Evolutionary conservation across 2,797 vertebrate species (phyloP).

Genomic region (Gymnoscopelus braueri): DNA sequence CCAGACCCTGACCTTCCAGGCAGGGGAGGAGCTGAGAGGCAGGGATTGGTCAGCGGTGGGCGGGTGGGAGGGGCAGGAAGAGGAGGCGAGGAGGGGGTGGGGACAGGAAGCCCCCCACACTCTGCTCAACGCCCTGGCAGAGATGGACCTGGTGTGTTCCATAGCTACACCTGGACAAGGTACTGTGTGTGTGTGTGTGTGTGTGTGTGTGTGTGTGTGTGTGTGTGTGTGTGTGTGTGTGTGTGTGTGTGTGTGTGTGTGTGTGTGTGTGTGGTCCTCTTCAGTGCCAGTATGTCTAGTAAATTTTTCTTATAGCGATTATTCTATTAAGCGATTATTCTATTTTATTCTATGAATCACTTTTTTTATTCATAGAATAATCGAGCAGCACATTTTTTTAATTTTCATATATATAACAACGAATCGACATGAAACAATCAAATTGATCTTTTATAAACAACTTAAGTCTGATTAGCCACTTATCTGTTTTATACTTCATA

Average conservation of each 20-base stretch:
- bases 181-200: constrained; percentile 20
- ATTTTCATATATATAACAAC: too few relatives aligned
- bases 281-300: too few relatives aligned
- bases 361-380: too few relatives aligned
- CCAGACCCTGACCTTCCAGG: constrained; percentile 78
- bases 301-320: too few relatives aligned
- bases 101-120: constrained; percentile 69
- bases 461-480: too few relatives aligned
- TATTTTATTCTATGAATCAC: too few relatives aligned
- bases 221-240: background rate
- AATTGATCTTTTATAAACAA: too few relatives aligned
- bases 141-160: constrained; percentile 62
- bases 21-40: constrained; percentile 71
- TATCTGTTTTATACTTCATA: too few relatives aligned
- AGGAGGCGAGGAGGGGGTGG: constrained; percentile 61
- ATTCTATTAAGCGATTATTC: too few relatives aligned
- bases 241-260: background rate
- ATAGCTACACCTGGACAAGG: constrained; percentile 34
- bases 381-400: too few relatives aligned
- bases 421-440: too few relatives aligned
- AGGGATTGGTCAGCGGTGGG: constrained; percentile 44
- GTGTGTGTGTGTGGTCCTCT: too few relatives aligned
- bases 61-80: background rate
- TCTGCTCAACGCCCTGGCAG: constrained; percentile 65
- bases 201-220: constrained; percentile 8